A percentile compares a stretch with the other conserved stretches of the same genome.
phyloP scores from a whole-genome alignment of 2,797 vertebrate genomes.

The Muscicapa striata region DNA sequence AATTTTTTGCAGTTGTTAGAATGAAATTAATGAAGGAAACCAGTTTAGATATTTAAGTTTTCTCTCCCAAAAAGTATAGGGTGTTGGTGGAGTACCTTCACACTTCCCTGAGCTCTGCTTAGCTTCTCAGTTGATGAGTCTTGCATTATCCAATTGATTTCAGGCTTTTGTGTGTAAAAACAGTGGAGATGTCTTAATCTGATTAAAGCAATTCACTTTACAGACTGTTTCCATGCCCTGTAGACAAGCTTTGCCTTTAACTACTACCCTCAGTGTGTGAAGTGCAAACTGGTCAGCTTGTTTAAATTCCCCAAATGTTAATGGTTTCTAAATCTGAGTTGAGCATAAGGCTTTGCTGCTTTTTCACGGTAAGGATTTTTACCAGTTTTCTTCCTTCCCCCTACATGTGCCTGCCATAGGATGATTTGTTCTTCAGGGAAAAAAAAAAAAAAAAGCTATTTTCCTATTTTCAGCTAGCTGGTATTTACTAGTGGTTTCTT shows the following conservation, averaged over 20 bases:
- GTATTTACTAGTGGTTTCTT: not conserved
- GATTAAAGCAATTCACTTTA: constrained; percentile 1
- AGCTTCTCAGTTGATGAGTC: not conserved
- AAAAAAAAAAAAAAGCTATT: not conserved
- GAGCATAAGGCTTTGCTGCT: not conserved
- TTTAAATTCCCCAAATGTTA: not conserved
- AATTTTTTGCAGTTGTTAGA: accelerated
- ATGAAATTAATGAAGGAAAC: not conserved
- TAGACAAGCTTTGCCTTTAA: not conserved
- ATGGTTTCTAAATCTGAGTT: not conserved
- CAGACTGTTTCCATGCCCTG: not conserved
- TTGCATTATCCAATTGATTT: not conserved
- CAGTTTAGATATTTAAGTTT: not conserved
- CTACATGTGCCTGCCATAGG: not conserved
- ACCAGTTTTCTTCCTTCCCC: not conserved
- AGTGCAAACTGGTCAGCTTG: not conserved
- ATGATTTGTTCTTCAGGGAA: not conserved
- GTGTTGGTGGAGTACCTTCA: not conserved
- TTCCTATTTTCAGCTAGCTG: not conserved
- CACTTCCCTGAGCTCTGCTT: not conserved
- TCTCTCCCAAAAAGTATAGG: not conserved
- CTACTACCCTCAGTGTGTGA: not conserved
- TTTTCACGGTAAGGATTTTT: not conserved
- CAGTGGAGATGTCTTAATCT: not conserved
- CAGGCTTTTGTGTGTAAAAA: not conserved